Evolutionary conservation across 2,797 vertebrate species (phyloP), one percentile per base, ranked within the genome.

Genomic region (Notoglanidium macrostoma): DNA sequence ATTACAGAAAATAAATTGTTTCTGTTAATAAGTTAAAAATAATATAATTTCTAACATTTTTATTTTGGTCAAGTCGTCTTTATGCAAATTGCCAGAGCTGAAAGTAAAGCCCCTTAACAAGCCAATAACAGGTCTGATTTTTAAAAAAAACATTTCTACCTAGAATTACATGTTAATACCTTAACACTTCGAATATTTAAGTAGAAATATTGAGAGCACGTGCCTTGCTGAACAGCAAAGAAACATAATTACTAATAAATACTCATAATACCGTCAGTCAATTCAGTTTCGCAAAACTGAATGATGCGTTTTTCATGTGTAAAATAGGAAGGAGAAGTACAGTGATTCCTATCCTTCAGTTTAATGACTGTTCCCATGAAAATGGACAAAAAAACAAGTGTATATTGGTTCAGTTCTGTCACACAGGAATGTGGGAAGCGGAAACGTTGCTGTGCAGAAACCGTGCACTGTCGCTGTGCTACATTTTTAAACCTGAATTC

Each of bases 21-120:
- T 90, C 88, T 88, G 59, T 88, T 84, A 87, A 90, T 89, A 91
- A 91, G 81, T 89, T 91, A 89, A 77, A 91, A 89, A 88, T 63
- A 51, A 85, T 77, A 83, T 76, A 83, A 61, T 12, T 74, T 61
- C 74, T 79, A 59, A 44, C 1, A 0, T 88, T 80, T 81, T 19
- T 49, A 87, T 86, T 89, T 90, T 89, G 89, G 85, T 90, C 86
- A 84, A 61, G 83, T 85, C 65, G 78, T 84, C 87, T 87, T 79
- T 84, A 85, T 86, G 83, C 85, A 88, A 79, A 84, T 77, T 21
- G 32, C 55, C 77, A 74, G 73, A 87, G 65, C 32, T 57, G 14
- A 26, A 83, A 51, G 26, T 44, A 29, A 59, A 82, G 85, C 49
- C 23, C 11, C 11, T 15, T 15, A 46, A 70, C 35, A 80, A 61